A percentile compares a stretch with the other conserved stretches of the same genome.
These are phyloP conservation scores for Eristalis tenax DNA, from an alignment of 2,888 invertebrate species.

Conservation along the genomic window DNA sequence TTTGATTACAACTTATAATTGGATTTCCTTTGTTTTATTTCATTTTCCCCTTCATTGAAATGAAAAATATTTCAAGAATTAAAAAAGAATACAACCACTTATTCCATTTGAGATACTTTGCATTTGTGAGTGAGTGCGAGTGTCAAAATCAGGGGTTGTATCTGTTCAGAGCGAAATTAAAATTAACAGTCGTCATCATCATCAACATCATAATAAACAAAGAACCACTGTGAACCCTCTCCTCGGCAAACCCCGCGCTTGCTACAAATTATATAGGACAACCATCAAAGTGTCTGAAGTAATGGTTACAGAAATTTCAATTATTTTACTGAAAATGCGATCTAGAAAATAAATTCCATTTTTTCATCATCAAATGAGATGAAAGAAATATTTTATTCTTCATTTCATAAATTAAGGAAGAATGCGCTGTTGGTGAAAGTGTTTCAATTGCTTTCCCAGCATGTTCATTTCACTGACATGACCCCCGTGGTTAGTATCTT, in stretches of 20 bases:
- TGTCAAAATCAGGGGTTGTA: conserved; percentile 27
- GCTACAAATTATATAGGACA: not conserved
- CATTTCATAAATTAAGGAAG: conserved; percentile 18
- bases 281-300: conserved; percentile 22
- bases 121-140: not conserved
- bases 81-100: conserved; percentile 42
- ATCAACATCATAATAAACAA: not conserved
- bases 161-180: conserved; percentile 3
- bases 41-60: conserved; percentile 16
- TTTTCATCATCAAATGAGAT: not conserved
- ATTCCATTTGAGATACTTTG: conserved; percentile 32
- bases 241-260: not conserved
- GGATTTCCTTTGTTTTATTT: conserved; percentile 35
- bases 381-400: conserved; percentile 5
- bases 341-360: not conserved
- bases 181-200: conserved; percentile 37
- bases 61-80: conserved; percentile 12
- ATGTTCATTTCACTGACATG: not conserved
- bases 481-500: not conserved
- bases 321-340: conserved; percentile 8
- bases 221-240: not conserved
- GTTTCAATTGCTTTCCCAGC: conserved; percentile 2
- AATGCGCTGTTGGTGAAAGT: not conserved
- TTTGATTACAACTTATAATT: conserved; percentile 47
- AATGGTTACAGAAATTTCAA: conserved; percentile 39